These are phyloP conservation scores for Atta cephalotes DNA, from an alignment of 1,140 invertebrate genomes.

Conservation along the genomic window DNA sequence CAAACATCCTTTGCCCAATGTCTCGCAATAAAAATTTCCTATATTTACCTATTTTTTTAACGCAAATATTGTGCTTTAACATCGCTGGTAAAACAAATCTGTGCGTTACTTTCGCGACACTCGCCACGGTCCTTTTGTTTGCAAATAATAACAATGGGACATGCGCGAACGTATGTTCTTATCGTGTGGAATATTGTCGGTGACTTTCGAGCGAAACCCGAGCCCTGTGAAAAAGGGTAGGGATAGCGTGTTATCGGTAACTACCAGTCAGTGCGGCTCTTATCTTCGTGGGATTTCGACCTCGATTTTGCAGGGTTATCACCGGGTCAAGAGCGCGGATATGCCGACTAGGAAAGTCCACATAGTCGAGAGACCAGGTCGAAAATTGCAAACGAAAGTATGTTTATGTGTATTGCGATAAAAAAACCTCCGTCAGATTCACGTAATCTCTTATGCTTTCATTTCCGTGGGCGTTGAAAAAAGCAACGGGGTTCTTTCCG, in stretches of 20 bases:
- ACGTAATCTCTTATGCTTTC: conserved; percentile 29
- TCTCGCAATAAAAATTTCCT: conserved; percentile 31
- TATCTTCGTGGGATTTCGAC: conserved; percentile 62
- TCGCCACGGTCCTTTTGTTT: conserved; percentile 15
- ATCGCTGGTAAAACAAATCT: conserved; percentile 28
- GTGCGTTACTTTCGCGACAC: conserved; percentile 2
- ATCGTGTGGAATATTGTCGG: conserved; percentile 52
- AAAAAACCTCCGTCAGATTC: conserved; percentile 23
- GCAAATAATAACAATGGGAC: conserved; percentile 49
- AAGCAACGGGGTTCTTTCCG: neutral
- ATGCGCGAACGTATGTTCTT: conserved; percentile 29
- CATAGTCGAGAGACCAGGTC: conserved; percentile 1
- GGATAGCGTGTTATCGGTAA: conserved; percentile 52
- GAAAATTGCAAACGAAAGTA: conserved; percentile 52
- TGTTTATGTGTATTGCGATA: conserved; percentile 57
- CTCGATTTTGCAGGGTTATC: conserved; percentile 63
- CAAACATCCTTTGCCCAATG: neutral
- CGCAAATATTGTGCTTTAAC: conserved; percentile 30
- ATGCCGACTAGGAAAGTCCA: neutral
- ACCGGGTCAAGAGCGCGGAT: conserved; percentile 54
- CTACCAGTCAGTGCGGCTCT: conserved; percentile 48
- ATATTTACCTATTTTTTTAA: conserved; percentile 30
- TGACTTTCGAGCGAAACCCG: conserved; percentile 33
- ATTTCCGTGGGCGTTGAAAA: neutral
- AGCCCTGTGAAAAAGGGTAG: conserved; percentile 42